Percentiles rank a stretch among this genome's conserved stretches.
These are phyloP conservation scores for Dendrocincla fuliginosa DNA, from an alignment of 2,797 vertebrate species.

Conservation along the genomic window DNA sequence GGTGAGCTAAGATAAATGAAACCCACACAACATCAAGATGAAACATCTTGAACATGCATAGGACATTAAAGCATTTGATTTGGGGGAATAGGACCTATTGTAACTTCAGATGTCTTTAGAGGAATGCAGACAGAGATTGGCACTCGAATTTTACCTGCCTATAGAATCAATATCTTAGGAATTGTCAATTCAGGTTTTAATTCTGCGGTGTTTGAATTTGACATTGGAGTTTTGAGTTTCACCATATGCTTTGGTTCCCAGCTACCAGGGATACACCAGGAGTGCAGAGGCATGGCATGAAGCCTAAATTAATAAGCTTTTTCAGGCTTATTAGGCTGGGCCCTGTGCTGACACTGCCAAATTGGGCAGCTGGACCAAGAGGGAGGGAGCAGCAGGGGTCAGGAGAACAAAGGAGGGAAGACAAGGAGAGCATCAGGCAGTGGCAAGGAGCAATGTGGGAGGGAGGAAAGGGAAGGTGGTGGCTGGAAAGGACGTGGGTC, in stretches of 20 bases:
- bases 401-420: neutral
- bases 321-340: neutral
- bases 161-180: neutral
- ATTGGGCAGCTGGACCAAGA: slow-evolving; percentile 5
- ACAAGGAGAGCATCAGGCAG: neutral
- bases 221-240: neutral
- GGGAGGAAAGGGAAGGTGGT: neutral
- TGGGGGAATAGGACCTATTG: neutral
- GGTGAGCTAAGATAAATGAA: neutral
- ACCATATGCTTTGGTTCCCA: neutral
- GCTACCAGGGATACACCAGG: neutral
- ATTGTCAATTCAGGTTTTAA: neutral
- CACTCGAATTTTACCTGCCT: neutral
- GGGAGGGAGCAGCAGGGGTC: neutral
- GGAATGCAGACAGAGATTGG: neutral
- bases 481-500: neutral
- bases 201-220: neutral
- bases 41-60: neutral
- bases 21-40: neutral
- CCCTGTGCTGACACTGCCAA: slow-evolving; percentile 8
- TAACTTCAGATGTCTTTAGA: neutral
- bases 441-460: neutral
- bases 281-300: neutral
- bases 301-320: neutral
- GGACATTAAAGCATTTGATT: neutral